Base-by-base conservation (phyloP, 1,140 invertebrate species). In the Vanessa atalanta region DNA sequence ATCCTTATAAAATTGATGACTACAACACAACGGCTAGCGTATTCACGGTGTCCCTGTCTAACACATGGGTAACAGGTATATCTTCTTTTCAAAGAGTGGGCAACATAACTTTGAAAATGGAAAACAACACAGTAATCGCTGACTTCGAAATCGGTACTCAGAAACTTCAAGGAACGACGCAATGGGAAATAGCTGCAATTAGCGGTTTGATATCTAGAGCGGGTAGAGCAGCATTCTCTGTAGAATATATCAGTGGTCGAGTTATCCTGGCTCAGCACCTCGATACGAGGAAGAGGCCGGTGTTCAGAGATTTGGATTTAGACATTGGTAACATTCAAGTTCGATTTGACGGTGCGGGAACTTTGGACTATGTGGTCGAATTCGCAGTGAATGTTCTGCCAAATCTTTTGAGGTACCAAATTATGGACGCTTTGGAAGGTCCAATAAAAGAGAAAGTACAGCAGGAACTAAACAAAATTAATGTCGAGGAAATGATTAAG, bases 251-350 rank as follows among this genome's bases (percentile, higher is more conserved):
- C 14, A 95, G 94, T 72, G 95, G 93, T 47, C 92, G 92, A 77
- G 76, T 97, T 0, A 94, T 95, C 65, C 79, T 97, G 0, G 96
- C 94, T 75, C 97, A 97, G 85, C 94, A 96, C 0, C 88, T 97
- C 65, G 96, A 98, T 82, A 96, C 95, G 0, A 93, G 96, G 63
- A 95, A 97, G 74, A 94, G 93, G 15, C 95, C 96, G 1, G 89
- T 93, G 73, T 94, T 97, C 12, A 95, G 96, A 80, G 95, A 96
- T 68, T 91, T 97, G 13, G 94, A 97, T 79, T 88, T 98, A 15
- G 96, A 96, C 89, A 85, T 98, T 78, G 97, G 97, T 16, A 97
- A 97, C 83, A 97, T 97, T 77, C 96, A 97, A 89, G 93, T 96
- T 50, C 88, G 95, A 47, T 95, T 94, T 81, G 93, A 97, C 78